Evolutionary conservation across 2,113 vertebrate genomes (phyloP).

Genomic region (Panthera tigris): DNA sequence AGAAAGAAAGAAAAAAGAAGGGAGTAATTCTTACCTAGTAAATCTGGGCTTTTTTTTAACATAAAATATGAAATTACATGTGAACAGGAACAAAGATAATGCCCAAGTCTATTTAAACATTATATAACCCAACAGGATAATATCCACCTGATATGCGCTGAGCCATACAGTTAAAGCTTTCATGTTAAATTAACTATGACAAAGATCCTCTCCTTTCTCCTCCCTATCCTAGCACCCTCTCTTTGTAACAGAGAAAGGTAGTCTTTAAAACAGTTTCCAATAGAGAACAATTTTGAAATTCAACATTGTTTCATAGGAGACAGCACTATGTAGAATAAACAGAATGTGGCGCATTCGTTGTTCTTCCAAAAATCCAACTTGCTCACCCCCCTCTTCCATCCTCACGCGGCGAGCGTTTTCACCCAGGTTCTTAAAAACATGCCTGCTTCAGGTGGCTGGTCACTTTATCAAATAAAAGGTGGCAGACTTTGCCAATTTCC

Average conservation of each 20-base stretch:
- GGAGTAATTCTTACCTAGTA: not conserved
- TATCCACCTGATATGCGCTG: not conserved
- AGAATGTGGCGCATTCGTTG: not conserved
- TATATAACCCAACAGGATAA: not conserved
- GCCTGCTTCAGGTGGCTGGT: not conserved
- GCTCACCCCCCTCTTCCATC: not conserved
- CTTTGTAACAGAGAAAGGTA: slow-evolving; percentile 13
- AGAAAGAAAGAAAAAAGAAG: not conserved
- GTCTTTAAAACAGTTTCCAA: not conserved
- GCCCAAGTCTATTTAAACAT: not conserved
- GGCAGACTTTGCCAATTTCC: slow-evolving; percentile 58
- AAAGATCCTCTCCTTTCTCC: not conserved
- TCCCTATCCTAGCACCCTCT: not conserved
- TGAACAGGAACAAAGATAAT: not conserved
- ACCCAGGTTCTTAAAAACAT: not conserved
- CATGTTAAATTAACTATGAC: not conserved
- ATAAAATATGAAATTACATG: not conserved
- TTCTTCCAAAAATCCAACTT: slow-evolving; percentile 31
- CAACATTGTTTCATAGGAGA: not conserved
- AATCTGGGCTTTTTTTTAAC: not conserved
- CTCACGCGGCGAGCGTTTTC: not conserved
- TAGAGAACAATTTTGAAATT: slow-evolving; percentile 17
- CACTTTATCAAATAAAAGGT: slow-evolving; percentile 58
- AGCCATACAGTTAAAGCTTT: not conserved
- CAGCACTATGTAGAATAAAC: not conserved